Base-by-base conservation (phyloP, 2,797 vertebrate genomes). In the Sebastes diploproa region DNA sequence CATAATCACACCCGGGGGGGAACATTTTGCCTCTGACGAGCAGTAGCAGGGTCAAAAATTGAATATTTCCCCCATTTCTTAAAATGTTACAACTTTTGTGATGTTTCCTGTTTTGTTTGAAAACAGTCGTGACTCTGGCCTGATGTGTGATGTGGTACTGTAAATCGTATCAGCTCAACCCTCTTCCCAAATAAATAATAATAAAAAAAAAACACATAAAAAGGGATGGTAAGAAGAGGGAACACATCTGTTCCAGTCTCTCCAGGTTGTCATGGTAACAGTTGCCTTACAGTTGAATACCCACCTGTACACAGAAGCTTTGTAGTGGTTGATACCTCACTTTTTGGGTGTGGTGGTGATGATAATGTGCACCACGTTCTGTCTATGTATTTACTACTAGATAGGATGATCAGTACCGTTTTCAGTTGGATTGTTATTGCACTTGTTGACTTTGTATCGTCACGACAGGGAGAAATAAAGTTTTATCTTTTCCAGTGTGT, bases 391-490 rank as follows among this genome's bases (percentile, higher is more conserved):
- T 83, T 90, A 85, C 83, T 91, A 91, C 90, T 94, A 92, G 94
- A 91, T 95, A 93, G 92, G 89, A 91, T 85, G 87, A 93, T 78
- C 72, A 85, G 93, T 93, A 91, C 69, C 80, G 91, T 93, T 92
- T 92, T 90, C 80, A 92, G 91, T 94, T 85, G 72, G 94, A 89
- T 91, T 93, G 94, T 95, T 93, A 88, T 95, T 95, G 94, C 94
- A 96, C 94, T 95, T 94, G 94, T 95, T 93, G 92, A 95, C 92
- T 96, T 96, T 96, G 94, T 96, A 96, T 95, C 75, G 93, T 95
- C 92, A 94, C 91, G 72, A 94, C 92, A 94, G 91, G 93, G 92
- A 95, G 88, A 93, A 96, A 96, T 96, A 96, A 96, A 96, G 91
- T 93, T 95, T 91, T 95, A 95, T 95, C 93, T 95, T 96, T 95